Conservation (phyloP, 2,888 invertebrate species). For the Catocala nupta region DNA sequence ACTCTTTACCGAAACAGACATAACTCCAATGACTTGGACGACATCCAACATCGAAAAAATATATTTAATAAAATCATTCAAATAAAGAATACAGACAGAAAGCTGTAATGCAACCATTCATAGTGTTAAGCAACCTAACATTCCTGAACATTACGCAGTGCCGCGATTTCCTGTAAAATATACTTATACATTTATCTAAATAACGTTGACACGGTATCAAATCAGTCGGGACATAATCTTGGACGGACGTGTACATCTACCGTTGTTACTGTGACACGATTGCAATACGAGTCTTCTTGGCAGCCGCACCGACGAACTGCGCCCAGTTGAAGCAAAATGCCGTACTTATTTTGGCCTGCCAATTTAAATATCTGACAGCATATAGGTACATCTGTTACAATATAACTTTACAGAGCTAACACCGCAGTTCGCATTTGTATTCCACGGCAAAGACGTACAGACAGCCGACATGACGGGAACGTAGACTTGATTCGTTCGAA, state of each 20-base stretch:
- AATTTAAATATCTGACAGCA: conserved; percentile 77
- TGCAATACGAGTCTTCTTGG: conserved; percentile 85
- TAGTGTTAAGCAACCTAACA: too few relatives aligned
- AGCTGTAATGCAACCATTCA: too few relatives aligned
- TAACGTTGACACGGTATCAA: conserved; percentile 22
- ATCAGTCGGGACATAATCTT: conserved; percentile 38
- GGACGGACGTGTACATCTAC: conserved; percentile 48
- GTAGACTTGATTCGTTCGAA: conserved; percentile 42
- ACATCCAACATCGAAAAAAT: too few relatives aligned
- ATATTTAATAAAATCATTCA: too few relatives aligned
- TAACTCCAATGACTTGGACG: too few relatives aligned
- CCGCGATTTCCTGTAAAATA: conserved; percentile 5
- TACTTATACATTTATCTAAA: conserved; percentile 14
- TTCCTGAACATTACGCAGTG: too few relatives aligned
- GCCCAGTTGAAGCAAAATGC: conserved; percentile 86
- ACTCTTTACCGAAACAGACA: too few relatives aligned
- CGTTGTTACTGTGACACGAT: conserved; percentile 66
- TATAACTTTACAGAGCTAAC: conserved; percentile 59
- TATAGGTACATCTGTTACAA: conserved; percentile 61
- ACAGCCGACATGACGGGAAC: conserved; percentile 58
- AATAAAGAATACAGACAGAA: too few relatives aligned
- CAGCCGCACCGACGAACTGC: conserved; percentile 68
- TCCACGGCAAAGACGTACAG: conserved; percentile 53
- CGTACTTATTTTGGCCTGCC: conserved; percentile 87
- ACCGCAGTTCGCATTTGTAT: conserved; percentile 59